A percentile compares a stretch with the other conserved stretches of the same genome.
Conservation (phyloP, 2,797 vertebrate species). For the Danio tinwini region DNA sequence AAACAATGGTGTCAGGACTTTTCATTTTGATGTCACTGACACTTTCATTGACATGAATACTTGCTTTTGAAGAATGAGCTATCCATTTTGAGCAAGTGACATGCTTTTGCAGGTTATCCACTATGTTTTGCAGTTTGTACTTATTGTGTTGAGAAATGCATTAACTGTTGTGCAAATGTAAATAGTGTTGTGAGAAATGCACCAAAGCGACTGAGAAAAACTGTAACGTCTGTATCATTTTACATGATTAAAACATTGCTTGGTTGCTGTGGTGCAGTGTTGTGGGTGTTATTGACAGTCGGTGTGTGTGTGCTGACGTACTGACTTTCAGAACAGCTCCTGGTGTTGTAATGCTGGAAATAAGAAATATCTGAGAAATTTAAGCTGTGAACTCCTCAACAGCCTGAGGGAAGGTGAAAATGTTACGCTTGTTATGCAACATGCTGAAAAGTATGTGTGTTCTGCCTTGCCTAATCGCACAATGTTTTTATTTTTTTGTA, state of each 20-base stretch:
- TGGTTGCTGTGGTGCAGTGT: not conserved
- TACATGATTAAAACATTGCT: not conserved
- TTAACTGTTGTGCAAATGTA: too few species aligned
- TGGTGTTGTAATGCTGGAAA: constrained; percentile 68
- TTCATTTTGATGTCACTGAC: too few species aligned
- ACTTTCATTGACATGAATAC: too few species aligned
- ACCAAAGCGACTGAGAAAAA: too few species aligned
- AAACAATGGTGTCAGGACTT: too few species aligned
- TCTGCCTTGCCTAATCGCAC: not conserved
- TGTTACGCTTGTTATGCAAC: constrained; percentile 52
- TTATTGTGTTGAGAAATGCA: too few species aligned
- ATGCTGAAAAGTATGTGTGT: constrained; percentile 17
- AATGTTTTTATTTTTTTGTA: not conserved
- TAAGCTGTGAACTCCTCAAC: not conserved
- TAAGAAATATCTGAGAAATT: constrained; percentile 42
- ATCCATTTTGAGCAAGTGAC: too few species aligned
- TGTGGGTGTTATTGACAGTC: not conserved
- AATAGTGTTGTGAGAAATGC: too few species aligned
- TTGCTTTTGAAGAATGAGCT: too few species aligned
- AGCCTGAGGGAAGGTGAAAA: constrained; percentile 8
- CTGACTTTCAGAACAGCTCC: constrained; percentile 34
- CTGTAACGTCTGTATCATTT: not conserved
- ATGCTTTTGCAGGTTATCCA: too few species aligned
- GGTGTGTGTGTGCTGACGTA: not conserved
- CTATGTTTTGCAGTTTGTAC: too few species aligned